These are phyloP conservation scores for Coenonympha glycerion DNA, from an alignment of 2,888 invertebrate species.

Conservation along the genomic window DNA sequence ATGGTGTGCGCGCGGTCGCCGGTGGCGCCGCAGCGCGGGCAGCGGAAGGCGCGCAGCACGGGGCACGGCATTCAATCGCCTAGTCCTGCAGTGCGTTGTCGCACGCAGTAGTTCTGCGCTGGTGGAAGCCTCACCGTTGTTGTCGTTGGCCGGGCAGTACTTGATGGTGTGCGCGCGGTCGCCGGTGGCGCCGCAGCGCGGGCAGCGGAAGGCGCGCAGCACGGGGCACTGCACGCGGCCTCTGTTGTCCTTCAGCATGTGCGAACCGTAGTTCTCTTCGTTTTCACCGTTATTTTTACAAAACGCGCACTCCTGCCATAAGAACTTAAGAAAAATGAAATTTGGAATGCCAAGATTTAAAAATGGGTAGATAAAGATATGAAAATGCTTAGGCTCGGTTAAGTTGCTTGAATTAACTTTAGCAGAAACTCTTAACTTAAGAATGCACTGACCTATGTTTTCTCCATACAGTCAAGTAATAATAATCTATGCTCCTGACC, in stretches of 20 bases:
- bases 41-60: conserved; percentile 78
- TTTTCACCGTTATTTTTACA: conserved; percentile 82
- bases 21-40: conserved; percentile 81
- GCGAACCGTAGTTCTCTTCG: conserved; percentile 77
- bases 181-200: conserved; percentile 81
- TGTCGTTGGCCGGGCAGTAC: conserved; percentile 78
- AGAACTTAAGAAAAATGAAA: neutral
- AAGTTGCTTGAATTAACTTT: no score
- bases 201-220: conserved; percentile 79
- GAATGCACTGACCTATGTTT: no score
- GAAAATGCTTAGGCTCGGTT: no score
- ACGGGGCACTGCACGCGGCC: conserved; percentile 83
- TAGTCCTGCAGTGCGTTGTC: conserved; percentile 80
- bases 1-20: conserved; percentile 86
- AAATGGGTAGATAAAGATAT: no score
- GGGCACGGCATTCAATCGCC: conserved; percentile 82
- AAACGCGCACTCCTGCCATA: conserved; percentile 58
- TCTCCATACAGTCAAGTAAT: no score
- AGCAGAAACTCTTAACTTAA: no score
- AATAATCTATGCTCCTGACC: no score
- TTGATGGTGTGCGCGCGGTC: conserved; percentile 85
- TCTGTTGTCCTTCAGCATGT: conserved; percentile 78
- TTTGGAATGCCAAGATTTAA: no score
- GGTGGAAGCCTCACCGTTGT: conserved; percentile 22
- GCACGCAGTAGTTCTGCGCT: neutral